Evolutionary conservation across 1,140 invertebrate species (phyloP).

Genomic region (Colletes latitarsis): DNA sequence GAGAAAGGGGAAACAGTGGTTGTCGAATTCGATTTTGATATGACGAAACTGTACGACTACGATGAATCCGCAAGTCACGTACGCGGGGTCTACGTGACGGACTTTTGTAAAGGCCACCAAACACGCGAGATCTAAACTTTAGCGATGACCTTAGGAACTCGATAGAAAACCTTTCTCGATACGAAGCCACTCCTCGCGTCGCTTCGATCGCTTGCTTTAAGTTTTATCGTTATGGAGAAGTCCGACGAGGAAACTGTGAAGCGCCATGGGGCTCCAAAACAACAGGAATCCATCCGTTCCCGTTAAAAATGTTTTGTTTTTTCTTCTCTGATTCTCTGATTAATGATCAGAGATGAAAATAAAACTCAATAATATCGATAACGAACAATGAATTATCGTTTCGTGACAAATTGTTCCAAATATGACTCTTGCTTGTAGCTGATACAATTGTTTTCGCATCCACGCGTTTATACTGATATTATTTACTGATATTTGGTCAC

Average conservation of each 20-base stretch:
- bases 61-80: slow-evolving; percentile 51
- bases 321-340: no score
- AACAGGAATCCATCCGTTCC: not conserved
- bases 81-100: slow-evolving; percentile 43
- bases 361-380: no score
- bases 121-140: slow-evolving; percentile 29
- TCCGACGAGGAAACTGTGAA: not conserved
- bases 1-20: no score
- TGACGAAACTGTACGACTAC: slow-evolving; percentile 16
- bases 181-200: slow-evolving; percentile 4
- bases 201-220: slow-evolving; percentile 2
- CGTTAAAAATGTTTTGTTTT: no score
- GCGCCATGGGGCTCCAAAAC: not conserved
- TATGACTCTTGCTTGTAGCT: no score
- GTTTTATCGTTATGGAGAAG: not conserved
- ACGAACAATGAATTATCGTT: no score
- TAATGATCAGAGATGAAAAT: no score
- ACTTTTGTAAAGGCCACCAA: slow-evolving; percentile 31
- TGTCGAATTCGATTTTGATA: not conserved
- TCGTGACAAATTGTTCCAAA: no score
- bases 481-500: no score
- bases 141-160: slow-evolving; percentile 25
- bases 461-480: no score
- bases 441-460: no score
- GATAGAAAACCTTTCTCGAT: slow-evolving; percentile 11